Conservation (phyloP, 2,113 vertebrate genomes). For the Osmerus mordax region DNA sequence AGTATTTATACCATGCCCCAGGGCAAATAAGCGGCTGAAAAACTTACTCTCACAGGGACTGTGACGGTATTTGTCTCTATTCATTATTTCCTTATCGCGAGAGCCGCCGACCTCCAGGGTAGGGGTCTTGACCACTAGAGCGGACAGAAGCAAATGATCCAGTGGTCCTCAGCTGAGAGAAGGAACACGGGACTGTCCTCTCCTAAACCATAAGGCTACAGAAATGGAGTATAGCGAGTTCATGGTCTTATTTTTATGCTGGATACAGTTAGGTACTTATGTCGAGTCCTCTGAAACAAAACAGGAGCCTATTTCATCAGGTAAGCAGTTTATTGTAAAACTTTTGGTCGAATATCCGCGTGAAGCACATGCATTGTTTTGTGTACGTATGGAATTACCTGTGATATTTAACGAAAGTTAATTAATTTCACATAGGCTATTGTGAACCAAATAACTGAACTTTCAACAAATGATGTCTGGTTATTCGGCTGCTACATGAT, state of each 20-base stretch:
- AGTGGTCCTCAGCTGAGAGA: conserved; percentile 7
- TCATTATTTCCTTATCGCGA: conserved; percentile 56
- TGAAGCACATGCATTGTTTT: not conserved
- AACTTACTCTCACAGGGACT: conserved; percentile 1
- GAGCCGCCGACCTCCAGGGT: conserved; percentile 33
- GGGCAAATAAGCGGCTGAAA: conserved; percentile 4
- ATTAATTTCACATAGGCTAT: too few relatives aligned
- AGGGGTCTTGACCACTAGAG: conserved; percentile 24
- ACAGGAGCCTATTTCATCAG: conserved; percentile 57
- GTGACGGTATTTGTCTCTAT: not conserved
- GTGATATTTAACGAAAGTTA: too few relatives aligned
- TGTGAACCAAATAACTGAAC: too few relatives aligned
- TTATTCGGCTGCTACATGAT: conserved; percentile 11
- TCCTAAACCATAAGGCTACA: not conserved
- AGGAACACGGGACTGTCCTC: conserved; percentile 11
- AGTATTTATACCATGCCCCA: conserved; percentile 30
- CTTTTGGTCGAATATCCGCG: not conserved
- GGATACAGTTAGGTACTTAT: conserved; percentile 43
- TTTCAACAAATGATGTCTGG: not conserved
- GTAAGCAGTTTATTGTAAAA: conserved; percentile 63
- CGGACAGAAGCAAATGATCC: conserved; percentile 10
- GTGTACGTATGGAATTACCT: too few relatives aligned
- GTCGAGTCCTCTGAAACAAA: conserved; percentile 40
- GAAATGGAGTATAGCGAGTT: conserved; percentile 51
- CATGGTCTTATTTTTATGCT: conserved; percentile 49